Evolutionary conservation across 2,888 invertebrate genomes (phyloP), one percentile per base, ranked within the genome.

Genomic region (Atrina japonica): DNA sequence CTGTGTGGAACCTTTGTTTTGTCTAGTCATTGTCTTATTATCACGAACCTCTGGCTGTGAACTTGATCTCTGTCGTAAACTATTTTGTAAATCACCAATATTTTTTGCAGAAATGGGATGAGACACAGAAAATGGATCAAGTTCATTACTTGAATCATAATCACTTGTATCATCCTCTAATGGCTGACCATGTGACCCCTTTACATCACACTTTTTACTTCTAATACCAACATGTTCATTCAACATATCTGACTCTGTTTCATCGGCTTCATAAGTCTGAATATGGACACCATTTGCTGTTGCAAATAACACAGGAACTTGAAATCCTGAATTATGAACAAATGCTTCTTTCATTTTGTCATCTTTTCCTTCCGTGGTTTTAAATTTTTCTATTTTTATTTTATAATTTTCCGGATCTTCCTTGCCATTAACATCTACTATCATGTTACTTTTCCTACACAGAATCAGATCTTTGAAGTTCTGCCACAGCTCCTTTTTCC

Each of bases 261-360:
- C 72, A 23, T 78, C 81, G 5, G 75, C 68, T 18, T 76, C 67
- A 7, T 63, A 47, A 14, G 80, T 86, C 61, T 85, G 80, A 29
- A 85, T 81, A 61, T 84, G 86, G 3, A 89, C 83, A 21, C 88
- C 88, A 35, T 86, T 76, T 21, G 86, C 82, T 0, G 87, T 89
- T 9, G 88, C 88, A 76, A 88, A 89, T 18, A 89, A 73, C 3
- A 88, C 88, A 3, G 88, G 88, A 23, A 88, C 84, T 63, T 83
- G 83, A 63, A 85, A 85, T 2, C 61, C 69, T 45, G 63, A 64
- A 40, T 53, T 56, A 70, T 75, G 66, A 25, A 72, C 53, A 53
- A 66, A 70, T 5, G 72, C 71, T 5, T 74, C 70, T 41, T 80
- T 75, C 6, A 56, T 59, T 53, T 75, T 73, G 47, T 77, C 72